These are phyloP conservation scores for Sphaeramia orbicularis DNA, from an alignment of 2,797 vertebrate species.

Conservation along the genomic window DNA sequence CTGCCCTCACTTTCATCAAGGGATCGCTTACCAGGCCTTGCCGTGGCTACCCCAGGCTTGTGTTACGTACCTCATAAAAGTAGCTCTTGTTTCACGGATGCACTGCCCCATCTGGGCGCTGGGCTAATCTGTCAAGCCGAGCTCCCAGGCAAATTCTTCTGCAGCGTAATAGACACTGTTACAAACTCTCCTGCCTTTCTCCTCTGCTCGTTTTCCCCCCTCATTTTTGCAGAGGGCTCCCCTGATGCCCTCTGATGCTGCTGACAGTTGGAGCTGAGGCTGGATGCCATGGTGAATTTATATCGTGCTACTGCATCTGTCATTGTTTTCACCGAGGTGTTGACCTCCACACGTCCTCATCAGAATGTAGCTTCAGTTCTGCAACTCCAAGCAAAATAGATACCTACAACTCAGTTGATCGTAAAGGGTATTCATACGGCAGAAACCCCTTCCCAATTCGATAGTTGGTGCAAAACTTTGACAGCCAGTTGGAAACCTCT, in stretches of 20 bases:
- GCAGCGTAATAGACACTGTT: constrained; percentile 83
- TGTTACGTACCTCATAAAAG: constrained; percentile 87
- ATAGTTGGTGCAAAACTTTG: constrained; percentile 78
- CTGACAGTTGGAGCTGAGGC: constrained; percentile 73
- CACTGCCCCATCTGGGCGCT: constrained; percentile 83
- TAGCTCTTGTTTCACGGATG: constrained; percentile 88
- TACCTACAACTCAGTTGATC: constrained; percentile 72
- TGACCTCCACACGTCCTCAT: constrained; percentile 76
- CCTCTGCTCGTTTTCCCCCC: constrained; percentile 51
- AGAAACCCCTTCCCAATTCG: constrained; percentile 61
- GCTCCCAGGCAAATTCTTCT: constrained; percentile 90
- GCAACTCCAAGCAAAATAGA: constrained; percentile 80
- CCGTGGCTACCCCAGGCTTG: constrained; percentile 85
- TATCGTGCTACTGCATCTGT: constrained; percentile 68
- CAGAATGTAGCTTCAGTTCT: constrained; percentile 73
- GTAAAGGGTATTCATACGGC: constrained; percentile 61
- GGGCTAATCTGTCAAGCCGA: constrained; percentile 88
- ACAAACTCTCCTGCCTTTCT: constrained; percentile 74
- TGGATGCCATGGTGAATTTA: constrained; percentile 72
- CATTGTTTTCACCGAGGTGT: constrained; percentile 75
- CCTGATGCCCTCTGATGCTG: constrained; percentile 74
- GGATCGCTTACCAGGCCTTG: constrained; percentile 87
- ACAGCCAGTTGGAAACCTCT: constrained; percentile 77
- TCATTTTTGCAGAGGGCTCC: constrained; percentile 72
- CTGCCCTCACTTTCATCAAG: constrained; percentile 87